phyloP scores from a whole-genome alignment of 2,113 vertebrate genomes.

The Callorhinus ursinus region DNA sequence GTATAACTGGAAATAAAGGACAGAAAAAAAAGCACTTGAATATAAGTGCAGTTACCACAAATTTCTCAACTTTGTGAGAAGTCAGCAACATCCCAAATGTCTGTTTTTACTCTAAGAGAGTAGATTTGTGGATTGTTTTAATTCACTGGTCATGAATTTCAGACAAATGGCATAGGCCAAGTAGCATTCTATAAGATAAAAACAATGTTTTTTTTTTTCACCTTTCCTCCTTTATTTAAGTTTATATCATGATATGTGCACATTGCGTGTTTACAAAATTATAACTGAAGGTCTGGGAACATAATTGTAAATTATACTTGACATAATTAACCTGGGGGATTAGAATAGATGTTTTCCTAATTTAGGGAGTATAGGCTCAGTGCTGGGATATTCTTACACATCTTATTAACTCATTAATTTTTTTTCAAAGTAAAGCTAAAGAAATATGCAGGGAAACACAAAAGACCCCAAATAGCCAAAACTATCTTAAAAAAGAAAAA shows the following conservation, averaged over 20 bases:
- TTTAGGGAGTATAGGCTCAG: background rate
- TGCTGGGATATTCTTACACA: background rate
- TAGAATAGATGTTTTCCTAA: background rate
- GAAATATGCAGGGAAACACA: background rate
- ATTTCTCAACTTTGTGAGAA: background rate
- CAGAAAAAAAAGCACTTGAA: background rate
- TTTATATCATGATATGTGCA: background rate
- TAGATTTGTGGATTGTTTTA: background rate
- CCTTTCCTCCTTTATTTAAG: background rate
- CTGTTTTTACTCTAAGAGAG: background rate
- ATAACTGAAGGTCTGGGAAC: background rate
- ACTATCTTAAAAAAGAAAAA: background rate
- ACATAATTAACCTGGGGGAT: background rate
- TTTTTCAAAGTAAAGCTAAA: background rate
- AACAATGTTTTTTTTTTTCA: background rate
- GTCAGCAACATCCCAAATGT: background rate
- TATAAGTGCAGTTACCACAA: background rate
- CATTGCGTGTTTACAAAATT: background rate
- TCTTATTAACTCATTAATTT: background rate
- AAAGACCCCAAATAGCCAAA: background rate
- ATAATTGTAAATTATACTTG: background rate
- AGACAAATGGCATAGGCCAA: background rate
- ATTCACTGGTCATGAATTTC: background rate
- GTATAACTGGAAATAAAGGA: background rate
- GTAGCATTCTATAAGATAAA: background rate